A percentile compares a stretch with the other conserved stretches of the same genome.
Conservation (phyloP, 1,140 invertebrate species). For the Bactericera cockerelli region DNA sequence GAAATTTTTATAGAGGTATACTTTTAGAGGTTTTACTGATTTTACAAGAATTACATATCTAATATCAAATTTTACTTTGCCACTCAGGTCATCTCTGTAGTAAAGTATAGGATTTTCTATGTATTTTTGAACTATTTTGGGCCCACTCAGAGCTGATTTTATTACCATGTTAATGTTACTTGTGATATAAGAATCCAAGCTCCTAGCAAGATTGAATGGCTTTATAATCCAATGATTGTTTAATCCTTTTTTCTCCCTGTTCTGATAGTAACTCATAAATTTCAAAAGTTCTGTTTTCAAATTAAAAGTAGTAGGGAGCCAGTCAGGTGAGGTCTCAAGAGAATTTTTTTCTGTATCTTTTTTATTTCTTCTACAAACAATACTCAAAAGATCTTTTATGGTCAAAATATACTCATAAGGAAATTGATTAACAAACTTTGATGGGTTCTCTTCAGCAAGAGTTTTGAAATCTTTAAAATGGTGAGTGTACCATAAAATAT, state of each 20-base stretch:
- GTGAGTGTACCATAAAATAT: slow-evolving; percentile 63
- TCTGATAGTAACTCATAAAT: slow-evolving; percentile 68
- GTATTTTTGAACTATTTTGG: slow-evolving; percentile 81
- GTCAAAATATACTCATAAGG: slow-evolving; percentile 78
- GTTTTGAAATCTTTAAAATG: slow-evolving; percentile 65
- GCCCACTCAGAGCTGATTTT: slow-evolving; percentile 55
- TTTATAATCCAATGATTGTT: slow-evolving; percentile 90
- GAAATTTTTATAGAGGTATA: slow-evolving; percentile 68
- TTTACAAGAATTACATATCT: slow-evolving; percentile 71
- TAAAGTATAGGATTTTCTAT: slow-evolving; percentile 71
- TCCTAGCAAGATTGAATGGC: slow-evolving; percentile 78
- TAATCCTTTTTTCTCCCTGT: slow-evolving; percentile 43
- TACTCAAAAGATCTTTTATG: slow-evolving; percentile 69
- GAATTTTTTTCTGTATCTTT: slow-evolving; percentile 28
- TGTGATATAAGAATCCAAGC: slow-evolving; percentile 72
- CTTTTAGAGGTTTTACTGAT: slow-evolving; percentile 53
- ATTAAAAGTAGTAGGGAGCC: slow-evolving; percentile 79
- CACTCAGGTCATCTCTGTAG: slow-evolving; percentile 48
- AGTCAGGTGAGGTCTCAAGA: slow-evolving; percentile 48
- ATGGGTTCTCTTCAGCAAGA: slow-evolving; percentile 39
- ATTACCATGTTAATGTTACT: slow-evolving; percentile 62
- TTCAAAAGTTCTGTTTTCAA: slow-evolving; percentile 63
- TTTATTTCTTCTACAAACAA: slow-evolving; percentile 45
- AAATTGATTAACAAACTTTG: slow-evolving; percentile 76
- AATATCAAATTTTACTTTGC: slow-evolving; percentile 76